Evolutionary conservation across 2,113 vertebrate genomes (phyloP).

Genomic region (Nasalis larvatus): DNA sequence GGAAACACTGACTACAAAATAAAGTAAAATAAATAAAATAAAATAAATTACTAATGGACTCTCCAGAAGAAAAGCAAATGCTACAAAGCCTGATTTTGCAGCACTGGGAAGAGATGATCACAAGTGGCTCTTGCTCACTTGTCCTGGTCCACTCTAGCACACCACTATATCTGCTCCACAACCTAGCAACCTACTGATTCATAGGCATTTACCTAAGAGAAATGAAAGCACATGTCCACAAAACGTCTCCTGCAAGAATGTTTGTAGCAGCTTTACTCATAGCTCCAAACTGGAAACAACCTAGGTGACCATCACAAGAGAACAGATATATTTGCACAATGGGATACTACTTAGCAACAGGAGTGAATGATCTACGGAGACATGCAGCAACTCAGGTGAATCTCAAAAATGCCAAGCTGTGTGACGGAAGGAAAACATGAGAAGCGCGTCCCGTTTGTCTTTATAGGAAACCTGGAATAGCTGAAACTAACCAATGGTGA

Average conservation of each 20-base stretch:
- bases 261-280: not conserved
- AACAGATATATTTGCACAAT: not conserved
- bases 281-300: not conserved
- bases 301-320: not conserved
- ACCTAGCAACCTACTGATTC: not conserved
- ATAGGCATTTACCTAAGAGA: not conserved
- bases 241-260: not conserved
- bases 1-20: no score
- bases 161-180: fast-evolving
- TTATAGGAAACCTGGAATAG: not conserved
- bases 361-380: not conserved
- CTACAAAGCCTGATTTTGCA: not conserved
- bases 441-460: not conserved
- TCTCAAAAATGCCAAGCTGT: not conserved
- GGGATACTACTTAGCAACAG: not conserved
- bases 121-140: not conserved
- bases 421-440: not conserved
- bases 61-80: not conserved
- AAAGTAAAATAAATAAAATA: no score
- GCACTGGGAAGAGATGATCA: not conserved
- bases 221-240: not conserved
- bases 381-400: fast-evolving
- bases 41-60: no score
- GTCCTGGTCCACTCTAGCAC: not conserved
- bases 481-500: not conserved